These are phyloP conservation scores for Hypotaenidia philippensis DNA, from an alignment of 2,797 vertebrate genomes.

Conservation along the genomic window DNA sequence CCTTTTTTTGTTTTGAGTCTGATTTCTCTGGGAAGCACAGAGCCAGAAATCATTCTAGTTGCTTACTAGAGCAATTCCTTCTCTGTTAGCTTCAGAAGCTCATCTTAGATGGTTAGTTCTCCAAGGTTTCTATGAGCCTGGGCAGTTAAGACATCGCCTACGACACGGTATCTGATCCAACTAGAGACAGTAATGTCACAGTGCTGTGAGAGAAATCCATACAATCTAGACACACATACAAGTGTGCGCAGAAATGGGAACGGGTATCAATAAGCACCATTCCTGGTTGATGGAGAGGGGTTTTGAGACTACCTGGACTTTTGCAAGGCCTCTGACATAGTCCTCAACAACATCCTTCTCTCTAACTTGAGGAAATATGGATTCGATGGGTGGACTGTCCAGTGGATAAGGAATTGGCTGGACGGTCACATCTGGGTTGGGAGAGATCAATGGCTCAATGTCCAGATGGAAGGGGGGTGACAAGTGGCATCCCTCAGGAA, in stretches of 20 bases:
- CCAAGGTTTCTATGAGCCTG: neutral
- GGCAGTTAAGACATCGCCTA: neutral
- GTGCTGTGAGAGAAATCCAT: neutral
- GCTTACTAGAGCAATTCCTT: neutral
- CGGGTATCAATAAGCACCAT: neutral
- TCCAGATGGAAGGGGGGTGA: no score
- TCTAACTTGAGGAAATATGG: no score
- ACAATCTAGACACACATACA: accelerated
- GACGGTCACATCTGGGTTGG: no score
- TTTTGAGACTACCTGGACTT: neutral
- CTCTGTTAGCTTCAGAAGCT: neutral
- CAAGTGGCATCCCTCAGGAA: no score
- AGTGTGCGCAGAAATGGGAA: accelerated
- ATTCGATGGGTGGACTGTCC: no score
- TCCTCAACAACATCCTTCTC: no score
- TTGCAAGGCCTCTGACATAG: no score
- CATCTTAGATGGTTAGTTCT: neutral
- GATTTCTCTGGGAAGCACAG: neutral
- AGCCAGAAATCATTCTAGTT: neutral
- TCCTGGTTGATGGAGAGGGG: neutral
- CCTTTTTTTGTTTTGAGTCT: neutral
- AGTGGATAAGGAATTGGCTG: no score
- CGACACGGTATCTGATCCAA: no score
- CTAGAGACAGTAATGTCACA: neutral
- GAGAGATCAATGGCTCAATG: no score